Base-by-base conservation (phyloP, 2,797 vertebrate genomes). In the Rhinatrema bivittatum region DNA sequence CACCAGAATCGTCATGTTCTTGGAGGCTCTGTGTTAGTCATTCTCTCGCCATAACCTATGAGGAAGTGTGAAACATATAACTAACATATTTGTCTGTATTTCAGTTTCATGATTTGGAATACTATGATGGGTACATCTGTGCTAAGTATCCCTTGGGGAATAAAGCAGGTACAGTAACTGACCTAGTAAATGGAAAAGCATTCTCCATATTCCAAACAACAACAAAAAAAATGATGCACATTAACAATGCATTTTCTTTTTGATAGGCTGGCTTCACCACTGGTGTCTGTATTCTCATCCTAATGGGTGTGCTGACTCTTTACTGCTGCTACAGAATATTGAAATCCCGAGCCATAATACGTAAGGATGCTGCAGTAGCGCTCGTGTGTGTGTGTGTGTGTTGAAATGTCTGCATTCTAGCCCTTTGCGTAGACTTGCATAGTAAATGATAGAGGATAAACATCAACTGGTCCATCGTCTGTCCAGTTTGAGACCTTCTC, bases 91-190 rank as follows among this genome's bases (percentile, higher is more conserved):
- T 36, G 55, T 28, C 20, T 17, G 3, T 36, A 46, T 73, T 57
- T 29, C 63, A 98, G 95, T 68, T 99, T 99, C 72, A 93, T 94
- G 22, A 93, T 99, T 61, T 99, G 95, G 95, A 99, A 99, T 74
- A 97, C 94, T 20, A 98, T 98, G 94, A 93, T 99, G 95, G 95
- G 94, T 14, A 99, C 95, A 3, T 98, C 95, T 17, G 97, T 99
- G 60, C 80, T 99, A 37, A 97, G 94, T 65, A 96, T 99, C 32
- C 94, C 95, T 1, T 99, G 94, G 94, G 94, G 91, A 46, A 90
- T 98, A 63, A 98, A 97, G 61, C 94, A 98, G 89, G 94, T 97
- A 62, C 70, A 48, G 36, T 16, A 40, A 14, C 36, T 38, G 16
- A 15, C 29, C 23, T 11, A 7, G 6, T 12, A 11, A 25, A 13